Conservation (phyloP, 1,140 invertebrate genomes). For the Reticulitermes speratus region DNA sequence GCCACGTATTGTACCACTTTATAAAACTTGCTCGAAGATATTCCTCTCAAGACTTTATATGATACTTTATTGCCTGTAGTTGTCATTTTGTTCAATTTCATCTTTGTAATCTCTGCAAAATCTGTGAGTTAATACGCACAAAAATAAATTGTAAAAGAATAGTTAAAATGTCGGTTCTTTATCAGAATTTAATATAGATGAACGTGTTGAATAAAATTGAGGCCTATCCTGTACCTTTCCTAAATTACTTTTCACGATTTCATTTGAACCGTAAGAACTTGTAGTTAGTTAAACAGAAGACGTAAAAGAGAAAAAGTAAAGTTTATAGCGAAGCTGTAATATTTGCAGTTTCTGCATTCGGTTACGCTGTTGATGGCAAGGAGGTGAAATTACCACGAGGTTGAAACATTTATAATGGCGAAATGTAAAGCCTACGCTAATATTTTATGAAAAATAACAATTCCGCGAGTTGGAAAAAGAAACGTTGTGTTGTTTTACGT, state of each 20-base stretch:
- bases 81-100: no score
- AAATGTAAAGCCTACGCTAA: slow-evolving; percentile 6
- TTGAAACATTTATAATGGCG: neutral
- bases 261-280: neutral
- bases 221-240: neutral
- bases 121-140: no score
- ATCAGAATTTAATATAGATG: no score
- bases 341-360: neutral
- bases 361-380: neutral
- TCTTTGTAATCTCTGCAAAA: no score
- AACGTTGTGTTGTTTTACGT: neutral
- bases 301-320: no score
- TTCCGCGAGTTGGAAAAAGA: neutral
- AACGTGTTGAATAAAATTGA: no score
- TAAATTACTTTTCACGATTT: neutral
- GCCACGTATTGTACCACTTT: no score
- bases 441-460: slow-evolving; percentile 11
- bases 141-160: no score
- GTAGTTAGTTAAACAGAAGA: neutral
- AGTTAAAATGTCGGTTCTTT: no score
- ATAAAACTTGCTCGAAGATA: no score
- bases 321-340: neutral
- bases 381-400: neutral
- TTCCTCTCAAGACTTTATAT: no score
- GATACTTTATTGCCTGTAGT: no score